Evolutionary conservation across 2,113 vertebrate genomes (phyloP).

Genomic region (Vireo altiloquus): DNA sequence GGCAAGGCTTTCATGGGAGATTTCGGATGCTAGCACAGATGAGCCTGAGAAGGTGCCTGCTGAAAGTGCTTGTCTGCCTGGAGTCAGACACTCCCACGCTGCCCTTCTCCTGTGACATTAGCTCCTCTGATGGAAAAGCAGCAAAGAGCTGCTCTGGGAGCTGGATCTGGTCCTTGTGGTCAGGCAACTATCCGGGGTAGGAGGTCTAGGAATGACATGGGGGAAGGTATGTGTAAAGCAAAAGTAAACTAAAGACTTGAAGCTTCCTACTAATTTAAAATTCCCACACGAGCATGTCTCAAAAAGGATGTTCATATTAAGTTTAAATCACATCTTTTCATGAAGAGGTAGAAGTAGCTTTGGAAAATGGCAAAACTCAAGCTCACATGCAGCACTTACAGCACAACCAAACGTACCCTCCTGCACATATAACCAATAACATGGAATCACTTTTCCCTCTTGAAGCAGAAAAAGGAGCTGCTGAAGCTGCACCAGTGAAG

Average conservation of each 20-base stretch:
- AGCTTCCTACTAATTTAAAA: conserved; percentile 4
- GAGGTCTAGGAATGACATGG: background rate
- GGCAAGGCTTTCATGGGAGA: background rate
- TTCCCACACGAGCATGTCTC: conserved; percentile 29
- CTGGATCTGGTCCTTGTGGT: background rate
- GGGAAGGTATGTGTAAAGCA: background rate
- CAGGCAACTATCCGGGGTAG: background rate
- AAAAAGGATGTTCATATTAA: background rate
- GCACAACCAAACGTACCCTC: background rate
- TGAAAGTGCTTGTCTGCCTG: background rate
- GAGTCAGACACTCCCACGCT: background rate
- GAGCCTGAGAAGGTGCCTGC: background rate
- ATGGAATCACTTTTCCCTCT: background rate
- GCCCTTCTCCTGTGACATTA: background rate
- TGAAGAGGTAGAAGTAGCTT: conserved; percentile 39
- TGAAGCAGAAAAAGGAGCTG: background rate
- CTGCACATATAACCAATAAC: background rate
- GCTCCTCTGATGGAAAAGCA: background rate
- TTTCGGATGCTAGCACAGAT: background rate
- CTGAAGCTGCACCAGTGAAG: background rate
- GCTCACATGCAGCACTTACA: background rate
- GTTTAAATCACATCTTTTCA: conserved; percentile 49
- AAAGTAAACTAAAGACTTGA: background rate
- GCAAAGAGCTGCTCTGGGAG: background rate
- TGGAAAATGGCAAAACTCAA: conserved; percentile 48